Evolutionary conservation across 2,888 invertebrate genomes (phyloP), one percentile per base, ranked within the genome.

Genomic region (Drosophila mettleri): DNA sequence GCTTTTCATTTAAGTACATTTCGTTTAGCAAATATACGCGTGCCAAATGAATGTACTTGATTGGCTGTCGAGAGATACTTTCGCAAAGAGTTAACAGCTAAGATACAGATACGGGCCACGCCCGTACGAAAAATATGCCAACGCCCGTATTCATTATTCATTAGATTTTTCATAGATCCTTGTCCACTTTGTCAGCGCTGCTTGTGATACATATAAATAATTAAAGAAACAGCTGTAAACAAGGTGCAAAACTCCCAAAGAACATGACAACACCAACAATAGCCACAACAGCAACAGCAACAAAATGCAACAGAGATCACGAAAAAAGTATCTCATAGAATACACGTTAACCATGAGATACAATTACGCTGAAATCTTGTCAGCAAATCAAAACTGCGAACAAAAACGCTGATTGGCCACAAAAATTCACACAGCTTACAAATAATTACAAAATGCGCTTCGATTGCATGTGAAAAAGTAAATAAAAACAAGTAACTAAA

Each of bases 341-440:
- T 86, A 85, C 89, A 71, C n/a, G 86, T 87, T 86, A 77, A 85
- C 86, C 86, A 85, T 89, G 86, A 87, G 86, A 65, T 71, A 80
- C 87, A 89, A 86, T 86, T 87, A 88, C 79, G 79, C 58, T 66
- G 65, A 63, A 83, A 88, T 86, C 77, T 84, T 86, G 74, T 69
- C 87, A 88, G 76, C 82, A 80, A 78, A 86, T 81, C 81, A 84
- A 86, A 88, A 81, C 89, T 74, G 85, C 85, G 71, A 88, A 88
- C 87, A 86, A 86, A 87, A 87, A 87, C 89, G 83, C 70, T 88
- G 83, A 86, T 86, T 88, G 89, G 85, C 77, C 80, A 87, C 82
- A 89, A 88, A 86, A 86, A 86, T 85, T 88, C 88, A 88, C 84
- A 85, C 89, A 86, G 79, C 74, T 70, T 38, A 76, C 71, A 80